phyloP scores from a whole-genome alignment of 2,113 vertebrate genomes.

The Neodon shergylaensis region DNA sequence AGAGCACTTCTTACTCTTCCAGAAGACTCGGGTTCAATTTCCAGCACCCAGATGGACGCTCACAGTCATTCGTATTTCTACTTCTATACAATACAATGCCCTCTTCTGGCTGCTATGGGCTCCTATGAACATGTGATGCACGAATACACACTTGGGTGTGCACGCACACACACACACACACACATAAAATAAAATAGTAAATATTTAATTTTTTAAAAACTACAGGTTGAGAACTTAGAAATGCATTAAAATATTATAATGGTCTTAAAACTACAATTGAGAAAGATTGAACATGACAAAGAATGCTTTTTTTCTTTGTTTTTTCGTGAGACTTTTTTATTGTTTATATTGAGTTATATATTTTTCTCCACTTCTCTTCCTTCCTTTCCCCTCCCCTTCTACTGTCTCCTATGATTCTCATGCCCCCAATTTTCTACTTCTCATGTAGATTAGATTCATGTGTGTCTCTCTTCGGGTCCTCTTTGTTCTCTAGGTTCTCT shows the following conservation, averaged over 20 bases:
- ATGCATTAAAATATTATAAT: slow-evolving; percentile 16
- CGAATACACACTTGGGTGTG: not conserved
- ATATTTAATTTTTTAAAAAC: not conserved
- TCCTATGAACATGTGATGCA: not conserved
- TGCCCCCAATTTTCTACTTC: too few relatives aligned
- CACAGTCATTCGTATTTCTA: not conserved
- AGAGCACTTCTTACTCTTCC: not conserved
- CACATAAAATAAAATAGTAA: not conserved
- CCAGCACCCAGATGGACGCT: not conserved
- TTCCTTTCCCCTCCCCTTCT: too few relatives aligned
- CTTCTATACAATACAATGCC: not conserved
- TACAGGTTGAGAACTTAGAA: not conserved
- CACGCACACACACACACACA: not conserved
- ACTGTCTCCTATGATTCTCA: too few relatives aligned
- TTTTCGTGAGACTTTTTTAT: too few relatives aligned
- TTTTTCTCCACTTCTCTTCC: too few relatives aligned
- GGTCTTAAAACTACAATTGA: not conserved
- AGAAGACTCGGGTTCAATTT: not conserved
- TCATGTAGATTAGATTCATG: too few relatives aligned
- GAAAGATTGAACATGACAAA: not conserved
- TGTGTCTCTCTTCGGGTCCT: too few relatives aligned
- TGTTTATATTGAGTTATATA: too few relatives aligned
- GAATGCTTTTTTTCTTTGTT: not conserved
- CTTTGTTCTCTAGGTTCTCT: too few relatives aligned
- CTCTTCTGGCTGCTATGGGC: not conserved